phyloP scores from a whole-genome alignment of 2,113 vertebrate species.

The Melanotaenia duboulayi region DNA sequence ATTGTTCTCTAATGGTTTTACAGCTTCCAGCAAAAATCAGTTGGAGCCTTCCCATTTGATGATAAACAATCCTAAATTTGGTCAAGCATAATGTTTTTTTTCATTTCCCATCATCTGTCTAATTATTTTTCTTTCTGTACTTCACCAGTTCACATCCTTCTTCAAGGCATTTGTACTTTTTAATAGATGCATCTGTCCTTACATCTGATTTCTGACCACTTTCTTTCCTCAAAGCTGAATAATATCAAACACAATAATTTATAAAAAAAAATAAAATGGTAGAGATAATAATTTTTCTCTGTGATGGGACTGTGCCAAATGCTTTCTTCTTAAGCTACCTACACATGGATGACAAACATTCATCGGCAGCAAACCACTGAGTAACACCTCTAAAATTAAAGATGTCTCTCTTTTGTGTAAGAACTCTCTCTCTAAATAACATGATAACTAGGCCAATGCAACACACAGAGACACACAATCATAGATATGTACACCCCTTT shows the following conservation, averaged over 20 bases:
- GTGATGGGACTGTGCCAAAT: conserved; percentile 15
- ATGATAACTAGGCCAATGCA: background rate
- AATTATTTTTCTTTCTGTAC: background rate
- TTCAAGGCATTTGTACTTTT: background rate
- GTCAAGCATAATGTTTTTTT: background rate
- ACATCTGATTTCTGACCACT: background rate
- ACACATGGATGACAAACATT: background rate
- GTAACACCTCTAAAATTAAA: conserved; percentile 25
- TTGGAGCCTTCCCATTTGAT: background rate
- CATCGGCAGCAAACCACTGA: conserved; percentile 4
- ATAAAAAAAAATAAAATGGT: background rate
- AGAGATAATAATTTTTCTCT: background rate
- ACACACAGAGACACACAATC: background rate
- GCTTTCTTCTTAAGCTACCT: conserved; percentile 1
- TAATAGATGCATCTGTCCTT: background rate
- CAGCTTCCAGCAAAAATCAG: too few species aligned
- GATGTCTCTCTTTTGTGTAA: conserved; percentile 6
- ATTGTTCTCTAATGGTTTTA: too few species aligned
- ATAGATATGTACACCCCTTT: background rate
- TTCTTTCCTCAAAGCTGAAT: too few species aligned
- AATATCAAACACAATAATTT: background rate
- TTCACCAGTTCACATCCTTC: background rate
- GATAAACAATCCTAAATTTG: background rate
- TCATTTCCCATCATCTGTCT: background rate
- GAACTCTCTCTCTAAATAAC: conserved; percentile 15